Evolutionary conservation across 2,113 vertebrate genomes (phyloP).

Genomic region (Sphyrna mokarran): DNA sequence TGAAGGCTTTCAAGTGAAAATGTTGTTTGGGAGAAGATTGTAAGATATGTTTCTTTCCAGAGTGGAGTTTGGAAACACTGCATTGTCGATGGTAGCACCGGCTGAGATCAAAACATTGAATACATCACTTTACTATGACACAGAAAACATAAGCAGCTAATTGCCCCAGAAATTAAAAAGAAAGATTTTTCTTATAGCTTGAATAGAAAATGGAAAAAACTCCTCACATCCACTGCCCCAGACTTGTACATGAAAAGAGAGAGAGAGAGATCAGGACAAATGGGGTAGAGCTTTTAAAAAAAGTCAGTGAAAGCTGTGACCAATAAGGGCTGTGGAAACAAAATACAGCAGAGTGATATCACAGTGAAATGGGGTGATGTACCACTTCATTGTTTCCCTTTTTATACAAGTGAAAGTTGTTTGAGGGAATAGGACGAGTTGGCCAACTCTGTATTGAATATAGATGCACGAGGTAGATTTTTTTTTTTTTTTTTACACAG

Average conservation of each 20-base stretch:
- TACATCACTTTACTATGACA: background rate
- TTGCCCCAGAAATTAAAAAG: background rate
- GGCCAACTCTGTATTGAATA: no score
- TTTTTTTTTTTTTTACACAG: no score
- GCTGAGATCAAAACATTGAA: background rate
- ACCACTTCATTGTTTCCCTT: background rate
- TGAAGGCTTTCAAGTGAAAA: no score
- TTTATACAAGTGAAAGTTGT: background rate
- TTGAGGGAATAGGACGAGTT: background rate
- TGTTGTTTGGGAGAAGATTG: no score
- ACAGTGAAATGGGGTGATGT: background rate
- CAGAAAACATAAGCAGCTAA: background rate
- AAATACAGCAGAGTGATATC: background rate
- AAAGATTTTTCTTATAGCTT: background rate
- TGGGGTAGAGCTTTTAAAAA: background rate
- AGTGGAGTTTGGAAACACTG: no score
- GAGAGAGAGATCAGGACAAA: background rate
- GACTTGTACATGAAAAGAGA: background rate
- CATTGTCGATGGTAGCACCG: no score
- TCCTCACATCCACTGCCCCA: no score
- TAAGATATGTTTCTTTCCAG: no score
- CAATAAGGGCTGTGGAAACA: background rate
- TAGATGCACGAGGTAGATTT: no score
- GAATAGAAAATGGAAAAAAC: no score
- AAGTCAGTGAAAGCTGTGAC: background rate